Evolutionary conservation across 2,888 invertebrate genomes (phyloP), one percentile per base, ranked within the genome.

Genomic region (Pandemis cinnamomeana): DNA sequence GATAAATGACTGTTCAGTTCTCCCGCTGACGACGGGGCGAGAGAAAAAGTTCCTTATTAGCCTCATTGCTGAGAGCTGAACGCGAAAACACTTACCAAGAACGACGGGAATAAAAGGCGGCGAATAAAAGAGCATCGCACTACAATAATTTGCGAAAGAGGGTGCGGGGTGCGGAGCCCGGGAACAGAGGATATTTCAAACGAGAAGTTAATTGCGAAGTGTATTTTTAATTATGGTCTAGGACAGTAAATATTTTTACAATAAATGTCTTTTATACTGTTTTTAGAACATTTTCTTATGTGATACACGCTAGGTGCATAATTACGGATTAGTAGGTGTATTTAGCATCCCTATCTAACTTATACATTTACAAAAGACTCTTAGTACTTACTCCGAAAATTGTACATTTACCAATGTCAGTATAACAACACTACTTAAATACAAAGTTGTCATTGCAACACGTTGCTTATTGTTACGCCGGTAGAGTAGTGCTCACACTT

Each of bases 1-100:
- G 90, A 91, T 90, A 89, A 89, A 91, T 89, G 86, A 82, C 81
- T 81, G 78, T 84, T 84, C 84, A 83, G 85, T 86, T 85, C 81
- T 80, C 79, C 75, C 75, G 78, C 78, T 80, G 61, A 75, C 72
- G 51, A 27, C 67, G 55, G 62, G 68, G 58, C 46, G 62, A 58
- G 60, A 61, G 66, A 71, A 66, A 75, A 75, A 75, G 58, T 75
- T 75, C 72, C 72, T 76, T 73, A 76, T 73, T 76, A 72, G 69
- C 62, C 70, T 67, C 46, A 67, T 55, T 67, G 62, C 60, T 20
- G 64, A 46, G 61, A 67, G 62, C 68, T 46, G 46, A 46, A 48
- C 68, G 51, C 63, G 46, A 64, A 63, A 71, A 74, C 66, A 71
- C 71, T 70, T 73, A 64, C 64, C 60, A 51, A 15, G 13, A 64